Evolutionary conservation across 2,797 vertebrate species (phyloP), one percentile per base, ranked within the genome.

Genomic region (Paramormyrops hopkinsi): DNA sequence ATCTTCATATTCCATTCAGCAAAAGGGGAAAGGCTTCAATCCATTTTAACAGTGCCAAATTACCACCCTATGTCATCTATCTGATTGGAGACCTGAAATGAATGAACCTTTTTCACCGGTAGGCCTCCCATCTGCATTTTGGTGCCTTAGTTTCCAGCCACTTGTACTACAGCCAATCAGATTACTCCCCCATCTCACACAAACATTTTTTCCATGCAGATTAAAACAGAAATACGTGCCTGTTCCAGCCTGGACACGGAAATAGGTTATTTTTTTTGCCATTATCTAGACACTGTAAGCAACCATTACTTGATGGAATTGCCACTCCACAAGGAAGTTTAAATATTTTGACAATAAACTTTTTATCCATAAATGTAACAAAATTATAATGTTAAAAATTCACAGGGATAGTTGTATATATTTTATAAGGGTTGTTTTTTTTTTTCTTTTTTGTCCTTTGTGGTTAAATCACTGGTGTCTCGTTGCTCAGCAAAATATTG

Each of bases 121-220:
- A 51, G 1, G 5, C 54, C 50, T 37, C 19, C 19, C 25, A 54
- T 37, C 22, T 53, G 50, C 48, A 33, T 86, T 53, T 53, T 86
- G 84, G 84, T 86, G 84, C 84, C 84, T 86, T 86, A 53, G 25
- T 54, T 53, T 86, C 84, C 48, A 54, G 51, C 50, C 50, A 86
- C 50, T 25, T 54, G 50, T 54, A 51, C 48, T 29, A 86, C 6
- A 54, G 84, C 25, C 46, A 86, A 14, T 53, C 22, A 37, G 5
- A 33, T 86, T 54, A 19, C 12, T 85, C 50, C 19, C n/a, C 9
- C 0, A 0, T 53, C 83, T 37, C 22, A 48, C 1, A 51, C 11
- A 86, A 7, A 12, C 12, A 54, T 33, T 86, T 86, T 17, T 54
- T 44, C 19, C 1, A 5, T 41, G 29, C 86, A 59, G 14, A 41